Evolutionary conservation across 2,888 invertebrate species (phyloP), one percentile per base, ranked within the genome.

Genomic region (Dermolepida albohirtum): DNA sequence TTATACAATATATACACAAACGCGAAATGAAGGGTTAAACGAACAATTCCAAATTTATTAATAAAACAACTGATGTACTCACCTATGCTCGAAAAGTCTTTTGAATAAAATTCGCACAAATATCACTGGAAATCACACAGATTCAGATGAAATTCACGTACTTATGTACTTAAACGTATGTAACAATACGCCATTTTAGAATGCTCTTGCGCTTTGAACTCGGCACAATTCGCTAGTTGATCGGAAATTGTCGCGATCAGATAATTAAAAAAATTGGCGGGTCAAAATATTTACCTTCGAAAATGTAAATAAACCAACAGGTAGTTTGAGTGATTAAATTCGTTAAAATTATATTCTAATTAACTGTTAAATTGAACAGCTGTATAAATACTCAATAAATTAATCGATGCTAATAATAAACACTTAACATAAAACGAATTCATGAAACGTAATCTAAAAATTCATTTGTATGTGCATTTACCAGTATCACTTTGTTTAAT

Each of bases 81-180:
- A 82, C 82, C 81, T 81, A 79, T 79, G 75, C 76, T 78, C 77
- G 74, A 75, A 80, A 82, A 81, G 81, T 80, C 81, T 82, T 82
- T 82, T 80, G 78, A 78, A 78, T 81, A 78, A 81, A 81, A 81
- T 81, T 81, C 82, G 81, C 82, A 82, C 81, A 80, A 80, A 82
- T 83, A 83, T 83, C 82, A 82, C 82, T 82, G 78, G 78, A 79
- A 82, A 82, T 81, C 80, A 81, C 80, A 80, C 80, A 78, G 76
- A 78, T 79, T 78, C 78, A 74, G 77, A 73, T 76, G 75, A 77
- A 78, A 78, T 79, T 78, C 78, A 76, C 78, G 78, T 80, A 62
- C 59, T 62, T 79, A 79, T 78, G 78, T 76, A 76, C 75, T 75
- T 75, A 77, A 78, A 78, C 76, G 77, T 75, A 77, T 76, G 78